Base-by-base conservation (phyloP, 2,113 vertebrate species). In the Planiliza haematocheilus region DNA sequence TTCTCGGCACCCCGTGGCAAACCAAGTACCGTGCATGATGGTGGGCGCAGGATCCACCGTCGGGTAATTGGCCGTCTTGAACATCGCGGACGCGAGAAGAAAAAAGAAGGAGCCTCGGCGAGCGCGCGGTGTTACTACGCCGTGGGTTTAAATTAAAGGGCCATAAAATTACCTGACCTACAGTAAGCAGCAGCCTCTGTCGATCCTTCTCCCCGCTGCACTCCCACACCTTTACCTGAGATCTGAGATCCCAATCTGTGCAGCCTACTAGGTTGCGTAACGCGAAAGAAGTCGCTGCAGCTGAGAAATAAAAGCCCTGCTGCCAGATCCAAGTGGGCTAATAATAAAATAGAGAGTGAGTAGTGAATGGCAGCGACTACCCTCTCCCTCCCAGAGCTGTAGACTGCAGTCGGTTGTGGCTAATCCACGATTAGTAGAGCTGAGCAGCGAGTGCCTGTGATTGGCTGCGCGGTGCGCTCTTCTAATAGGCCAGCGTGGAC, bases 21-120 rank as follows among this genome's bases (percentile, higher is more conserved):
- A 77, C 91, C 95, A 93, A 61, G 93, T 90, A 38, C 94, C 93
- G 91, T 81, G 91, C 89, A 90, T 92, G 88, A 92, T 70, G 86
- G 89, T 79, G 89, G 91, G 94, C 63, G 90, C 80, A 50, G 94
- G 93, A 53, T 95, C 95, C 91, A 95, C 95, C 93, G 95, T 93
- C 88, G 93, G 91, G 90, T 89, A 90, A 74, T 84, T 84, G 57
- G 59, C 86, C 55, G 91, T 90, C 71, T 73, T 91, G 71, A 91
- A 92, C 92, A 94, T 93, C 2, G 36, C 10, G 53, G 64, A 60
- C 65, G 65, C 39, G 50, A 60, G 48, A 70, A 61, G 50, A 71
- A 65, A 43, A 77, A 82, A 84, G 81, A 53, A 24, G 78, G 77
- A 49, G 69, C 77, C 8, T 66, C n/a, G 63, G 79, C 41, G 88